Evolutionary conservation across 2,888 invertebrate genomes (phyloP).

Genomic region (Eilema griseolum): DNA sequence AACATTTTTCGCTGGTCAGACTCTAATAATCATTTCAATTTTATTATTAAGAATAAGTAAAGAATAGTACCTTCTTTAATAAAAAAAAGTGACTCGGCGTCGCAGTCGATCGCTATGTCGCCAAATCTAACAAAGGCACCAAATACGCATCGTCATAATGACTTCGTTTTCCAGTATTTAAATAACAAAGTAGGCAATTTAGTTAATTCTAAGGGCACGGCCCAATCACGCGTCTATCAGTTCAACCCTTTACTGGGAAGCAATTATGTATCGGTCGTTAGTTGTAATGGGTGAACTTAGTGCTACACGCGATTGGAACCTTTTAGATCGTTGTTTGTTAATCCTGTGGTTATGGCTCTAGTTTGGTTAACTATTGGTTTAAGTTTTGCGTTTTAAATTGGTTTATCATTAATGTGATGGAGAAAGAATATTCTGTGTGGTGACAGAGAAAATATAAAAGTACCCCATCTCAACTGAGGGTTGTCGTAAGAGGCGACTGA

Average conservation of each 20-base stretch:
- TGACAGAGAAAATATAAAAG: too few species aligned
- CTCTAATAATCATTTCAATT: too few species aligned
- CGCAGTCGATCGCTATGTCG: background rate
- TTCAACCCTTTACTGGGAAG: slow-evolving; percentile 78
- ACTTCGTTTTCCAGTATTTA: slow-evolving; percentile 22
- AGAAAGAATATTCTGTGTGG: too few species aligned
- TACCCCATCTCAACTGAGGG: too few species aligned
- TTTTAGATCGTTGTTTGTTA: slow-evolving; percentile 49
- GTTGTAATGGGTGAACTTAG: slow-evolving; percentile 72
- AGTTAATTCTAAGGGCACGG: slow-evolving; percentile 61
- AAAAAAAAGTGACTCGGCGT: too few species aligned
- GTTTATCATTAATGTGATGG: too few species aligned
- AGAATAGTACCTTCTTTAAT: too few species aligned
- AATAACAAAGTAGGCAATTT: slow-evolving; percentile 58
- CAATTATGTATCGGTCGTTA: slow-evolving; percentile 78
- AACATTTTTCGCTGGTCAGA: too few species aligned
- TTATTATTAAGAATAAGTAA: too few species aligned
- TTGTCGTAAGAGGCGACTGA: too few species aligned
- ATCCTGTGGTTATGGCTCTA: slow-evolving; percentile 35
- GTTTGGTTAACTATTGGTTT: slow-evolving; percentile 26
- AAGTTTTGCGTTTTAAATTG: slow-evolving; percentile 2
- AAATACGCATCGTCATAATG: slow-evolving; percentile 11
- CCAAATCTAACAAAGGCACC: background rate
- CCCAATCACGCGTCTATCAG: slow-evolving; percentile 71
- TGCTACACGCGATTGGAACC: slow-evolving; percentile 72